Evolutionary conservation across 2,797 vertebrate genomes (phyloP).

Genomic region (Poeciliopsis turneri): DNA sequence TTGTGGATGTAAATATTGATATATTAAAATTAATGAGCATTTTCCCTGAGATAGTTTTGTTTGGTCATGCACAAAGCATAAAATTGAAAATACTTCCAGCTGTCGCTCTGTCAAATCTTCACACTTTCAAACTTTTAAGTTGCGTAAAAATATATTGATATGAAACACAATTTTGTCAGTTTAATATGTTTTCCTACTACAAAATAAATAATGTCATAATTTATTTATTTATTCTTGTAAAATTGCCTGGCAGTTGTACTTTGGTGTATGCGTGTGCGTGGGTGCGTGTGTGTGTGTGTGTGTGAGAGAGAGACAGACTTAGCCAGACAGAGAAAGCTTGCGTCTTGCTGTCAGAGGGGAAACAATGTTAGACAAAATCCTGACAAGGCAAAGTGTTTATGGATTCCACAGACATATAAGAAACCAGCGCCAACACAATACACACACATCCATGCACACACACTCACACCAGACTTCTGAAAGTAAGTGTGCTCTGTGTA

Average conservation of each 20-base stretch:
- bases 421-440: constrained; percentile 13
- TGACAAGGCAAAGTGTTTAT: constrained; percentile 79
- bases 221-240: constrained; percentile 4
- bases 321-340: background rate
- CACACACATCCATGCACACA: constrained; percentile 15
- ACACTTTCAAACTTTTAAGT: background rate
- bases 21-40: constrained; percentile 51
- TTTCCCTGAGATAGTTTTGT: constrained; percentile 39
- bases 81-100: constrained; percentile 49
- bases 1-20: constrained; percentile 49
- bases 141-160: background rate
- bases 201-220: constrained; percentile 8
- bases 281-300: background rate
- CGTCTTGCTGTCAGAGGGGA: constrained; percentile 44
- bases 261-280: background rate
- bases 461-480: constrained; percentile 10
- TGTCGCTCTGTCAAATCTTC: constrained; percentile 12
- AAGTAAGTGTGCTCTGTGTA: constrained; percentile 24
- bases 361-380: constrained; percentile 46
- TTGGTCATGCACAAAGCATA: constrained; percentile 56
- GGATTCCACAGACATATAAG: constrained; percentile 78
- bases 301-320: background rate
- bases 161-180: background rate
- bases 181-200: background rate
- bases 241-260: background rate